Evolutionary conservation across 2,797 vertebrate species (phyloP).

Genomic region (Ambastaia sidthimunki): DNA sequence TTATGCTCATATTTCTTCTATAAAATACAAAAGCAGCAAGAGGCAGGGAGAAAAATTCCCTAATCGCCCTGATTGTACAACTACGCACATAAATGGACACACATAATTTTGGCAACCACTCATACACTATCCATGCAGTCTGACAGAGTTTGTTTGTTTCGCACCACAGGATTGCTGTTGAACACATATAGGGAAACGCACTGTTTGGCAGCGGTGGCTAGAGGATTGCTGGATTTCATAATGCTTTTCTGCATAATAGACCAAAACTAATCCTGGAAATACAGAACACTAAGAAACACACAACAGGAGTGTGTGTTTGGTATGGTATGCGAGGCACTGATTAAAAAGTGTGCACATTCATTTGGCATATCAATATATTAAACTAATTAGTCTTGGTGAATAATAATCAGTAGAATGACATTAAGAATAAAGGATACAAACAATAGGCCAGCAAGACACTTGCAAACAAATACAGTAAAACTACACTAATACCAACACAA

Average conservation of each 20-base stretch:
- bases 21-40: neutral
- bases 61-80: neutral
- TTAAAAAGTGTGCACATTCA: neutral
- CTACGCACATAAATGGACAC: neutral
- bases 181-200: neutral
- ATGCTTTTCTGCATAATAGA: slow-evolving; percentile 21
- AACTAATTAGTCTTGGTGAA: slow-evolving; percentile 5
- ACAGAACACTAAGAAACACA: neutral
- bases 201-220: slow-evolving; percentile 6
- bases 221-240: neutral
- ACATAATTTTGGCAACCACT: neutral
- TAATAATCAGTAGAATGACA: slow-evolving; percentile 3
- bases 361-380: neutral
- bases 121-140: neutral
- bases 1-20: neutral
- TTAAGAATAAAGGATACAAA: neutral
- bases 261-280: slow-evolving; percentile 21
- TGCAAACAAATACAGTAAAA: neutral
- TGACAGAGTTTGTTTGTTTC: neutral
- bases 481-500: neutral
- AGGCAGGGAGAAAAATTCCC: neutral
- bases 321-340: neutral
- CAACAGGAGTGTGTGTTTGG: too few species aligned
- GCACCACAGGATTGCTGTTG: neutral
- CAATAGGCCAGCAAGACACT: slow-evolving; percentile 12